These are phyloP conservation scores for Unio pictorum DNA, from an alignment of 2,888 invertebrate genomes.

Conservation along the genomic window DNA sequence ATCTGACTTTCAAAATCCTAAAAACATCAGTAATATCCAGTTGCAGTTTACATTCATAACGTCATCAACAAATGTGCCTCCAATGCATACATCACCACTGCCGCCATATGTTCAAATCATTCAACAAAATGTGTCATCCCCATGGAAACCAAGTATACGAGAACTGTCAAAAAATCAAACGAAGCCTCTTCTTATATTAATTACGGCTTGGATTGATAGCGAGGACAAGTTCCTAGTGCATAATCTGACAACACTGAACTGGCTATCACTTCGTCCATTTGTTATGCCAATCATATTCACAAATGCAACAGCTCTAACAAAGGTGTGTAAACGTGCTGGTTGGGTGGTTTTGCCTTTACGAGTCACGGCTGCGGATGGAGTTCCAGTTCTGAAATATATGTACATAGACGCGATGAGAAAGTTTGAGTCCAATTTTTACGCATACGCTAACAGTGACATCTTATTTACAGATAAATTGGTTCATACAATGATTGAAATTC, in stretches of 20 bases:
- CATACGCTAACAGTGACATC: constrained; percentile 59
- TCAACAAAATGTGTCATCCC: too few species aligned
- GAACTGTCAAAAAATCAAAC: constrained; percentile 6
- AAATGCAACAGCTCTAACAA: constrained; percentile 31
- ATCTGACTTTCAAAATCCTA: too few species aligned
- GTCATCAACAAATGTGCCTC: too few species aligned
- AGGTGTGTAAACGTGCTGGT: constrained; percentile 27
- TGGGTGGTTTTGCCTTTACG: constrained; percentile 43
- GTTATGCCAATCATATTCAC: constrained; percentile 51
- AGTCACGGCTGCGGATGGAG: constrained; percentile 35
- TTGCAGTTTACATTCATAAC: too few species aligned
- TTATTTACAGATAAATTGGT: constrained; percentile 48
- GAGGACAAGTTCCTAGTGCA: constrained; percentile 42
- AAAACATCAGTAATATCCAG: too few species aligned
- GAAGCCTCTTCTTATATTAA: constrained; percentile 44
- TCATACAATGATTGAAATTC: constrained; percentile 34
- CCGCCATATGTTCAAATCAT: too few species aligned
- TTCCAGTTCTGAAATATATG: constrained; percentile 61
- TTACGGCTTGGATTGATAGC: constrained; percentile 51
- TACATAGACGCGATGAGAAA: constrained; percentile 45
- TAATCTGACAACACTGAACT: constrained; percentile 50
- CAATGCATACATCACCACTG: too few species aligned
- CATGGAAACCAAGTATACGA: too few species aligned
- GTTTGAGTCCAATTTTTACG: constrained; percentile 51
- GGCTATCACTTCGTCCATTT: constrained; percentile 45